These are phyloP conservation scores for Aradus depressus DNA, from an alignment of 2,888 invertebrate species.

Conservation along the genomic window DNA sequence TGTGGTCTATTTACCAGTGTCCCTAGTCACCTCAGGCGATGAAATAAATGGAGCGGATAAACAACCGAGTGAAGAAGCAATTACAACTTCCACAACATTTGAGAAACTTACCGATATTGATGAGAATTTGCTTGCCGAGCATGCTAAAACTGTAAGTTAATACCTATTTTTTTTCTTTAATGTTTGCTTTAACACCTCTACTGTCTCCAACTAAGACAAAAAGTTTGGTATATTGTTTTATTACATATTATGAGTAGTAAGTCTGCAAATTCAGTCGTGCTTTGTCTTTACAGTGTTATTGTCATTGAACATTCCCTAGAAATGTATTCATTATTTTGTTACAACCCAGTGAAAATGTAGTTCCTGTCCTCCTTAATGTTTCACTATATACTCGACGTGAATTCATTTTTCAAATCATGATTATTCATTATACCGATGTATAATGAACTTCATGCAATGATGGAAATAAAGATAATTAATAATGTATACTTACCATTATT, in stretches of 20 bases:
- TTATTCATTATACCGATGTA: too few species aligned
- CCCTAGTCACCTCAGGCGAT: constrained; percentile 48
- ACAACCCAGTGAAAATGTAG: too few species aligned
- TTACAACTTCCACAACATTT: constrained; percentile 35
- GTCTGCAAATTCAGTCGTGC: neutral
- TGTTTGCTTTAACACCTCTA: neutral
- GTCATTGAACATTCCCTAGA: neutral
- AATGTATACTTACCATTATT: too few species aligned
- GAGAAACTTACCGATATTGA: constrained; percentile 47
- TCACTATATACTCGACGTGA: too few species aligned
- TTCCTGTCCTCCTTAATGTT: too few species aligned
- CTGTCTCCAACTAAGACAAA: neutral
- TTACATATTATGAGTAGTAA: neutral
- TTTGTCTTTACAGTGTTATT: neutral
- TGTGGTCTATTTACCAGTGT: constrained; percentile 67
- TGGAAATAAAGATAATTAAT: too few species aligned
- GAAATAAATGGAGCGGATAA: constrained; percentile 34
- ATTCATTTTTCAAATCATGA: too few species aligned
- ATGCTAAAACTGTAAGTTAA: constrained; percentile 58
- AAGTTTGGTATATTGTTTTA: neutral
- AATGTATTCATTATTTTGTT: neutral
- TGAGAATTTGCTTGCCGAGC: constrained; percentile 61
- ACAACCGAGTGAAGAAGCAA: too few species aligned
- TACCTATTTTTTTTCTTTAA: neutral
- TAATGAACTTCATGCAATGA: too few species aligned